Evolutionary conservation across 1,140 invertebrate genomes (phyloP), one percentile per base, ranked within the genome.

Genomic region (Lucilia sericata): DNA sequence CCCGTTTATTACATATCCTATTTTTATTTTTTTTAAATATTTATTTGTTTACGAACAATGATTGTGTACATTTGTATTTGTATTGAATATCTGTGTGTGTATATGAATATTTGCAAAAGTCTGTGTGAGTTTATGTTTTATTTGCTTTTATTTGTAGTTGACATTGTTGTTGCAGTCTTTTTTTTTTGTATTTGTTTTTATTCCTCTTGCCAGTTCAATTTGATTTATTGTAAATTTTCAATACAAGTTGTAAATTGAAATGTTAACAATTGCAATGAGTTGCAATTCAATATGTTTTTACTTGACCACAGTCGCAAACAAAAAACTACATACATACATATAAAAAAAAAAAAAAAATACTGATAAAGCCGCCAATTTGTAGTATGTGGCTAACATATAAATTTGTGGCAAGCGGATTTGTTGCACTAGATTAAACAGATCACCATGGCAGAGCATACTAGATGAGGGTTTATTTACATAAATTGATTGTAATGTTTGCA

Each of bases 381-480:
- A 80, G 76, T 80, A 25, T 49, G 76, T 21, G 76, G 76, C 47
- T 80, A 49, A 80, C 76, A 25, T 49, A 80, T 80, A 80, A 80
- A 49, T 49, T 80, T 25, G 76, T 80, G 76, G 76, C 42, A 80
- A 80, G 21, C 42, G 76, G 76, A 80, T 80, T 80, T 80, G 76
- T 80, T 80, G 76, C 76, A 80, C 42, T 80, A 80, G 76, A 80
- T 80, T 80, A 80, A 80, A 80, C 76, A 49, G 76, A 80, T 49
- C 65, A 70, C 65, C 19, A 70, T 70, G 65, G 42, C 10, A 42
- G 42, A 21, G n/a, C 2, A 21, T 70, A 21, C 19, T 70, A 21
- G 9, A 70, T 70, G 65, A 70, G 65, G 65, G 65, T 70, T 70
- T 70, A 70, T 70, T 70, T 70, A 70, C 19, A 70, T 70, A 21